phyloP scores from a whole-genome alignment of 2,113 vertebrate genomes.

The Arothron firmamentum region DNA sequence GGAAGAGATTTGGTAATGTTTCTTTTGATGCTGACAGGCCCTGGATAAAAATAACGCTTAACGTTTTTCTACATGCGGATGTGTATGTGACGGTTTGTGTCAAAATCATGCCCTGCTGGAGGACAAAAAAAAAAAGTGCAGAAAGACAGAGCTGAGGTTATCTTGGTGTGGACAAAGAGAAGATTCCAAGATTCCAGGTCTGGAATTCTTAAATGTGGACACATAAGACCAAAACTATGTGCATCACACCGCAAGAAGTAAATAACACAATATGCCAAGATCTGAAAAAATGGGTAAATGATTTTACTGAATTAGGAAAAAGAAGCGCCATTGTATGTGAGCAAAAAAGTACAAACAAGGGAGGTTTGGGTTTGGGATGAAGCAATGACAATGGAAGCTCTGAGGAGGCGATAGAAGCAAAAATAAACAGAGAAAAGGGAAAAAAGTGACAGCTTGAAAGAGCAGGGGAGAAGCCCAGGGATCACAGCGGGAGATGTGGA shows the following conservation, averaged over 20 bases:
- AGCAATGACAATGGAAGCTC: constrained; percentile 27
- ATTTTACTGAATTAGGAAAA: neutral
- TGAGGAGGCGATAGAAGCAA: constrained; percentile 8
- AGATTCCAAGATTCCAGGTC: neutral
- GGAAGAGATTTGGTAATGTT: too few relatives aligned
- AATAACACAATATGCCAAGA: constrained; percentile 5
- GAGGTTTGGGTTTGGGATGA: constrained; percentile 21
- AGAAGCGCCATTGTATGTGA: constrained; percentile 1
- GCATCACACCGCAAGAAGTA: neutral
- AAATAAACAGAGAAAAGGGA: constrained; percentile 21
- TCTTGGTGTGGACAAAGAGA: constrained; percentile 1
- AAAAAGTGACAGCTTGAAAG: constrained; percentile 34
- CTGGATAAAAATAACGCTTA: too few relatives aligned
- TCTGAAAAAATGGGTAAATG: neutral
- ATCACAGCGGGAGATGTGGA: constrained; percentile 48
- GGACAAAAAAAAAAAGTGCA: neutral
- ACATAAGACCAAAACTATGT: constrained; percentile 1
- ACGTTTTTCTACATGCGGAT: neutral
- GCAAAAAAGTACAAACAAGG: constrained; percentile 9
- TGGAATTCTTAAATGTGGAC: constrained; percentile 9
- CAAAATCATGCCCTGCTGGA: neutral
- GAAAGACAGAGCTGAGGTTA: neutral
- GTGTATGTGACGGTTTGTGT: neutral
- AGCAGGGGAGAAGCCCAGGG: constrained; percentile 34
- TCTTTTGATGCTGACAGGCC: too few relatives aligned